Percentiles rank a stretch among this genome's conserved stretches.
Evolutionary conservation across 2,113 vertebrate genomes (phyloP).

Genomic region (Centropus unirufus): DNA sequence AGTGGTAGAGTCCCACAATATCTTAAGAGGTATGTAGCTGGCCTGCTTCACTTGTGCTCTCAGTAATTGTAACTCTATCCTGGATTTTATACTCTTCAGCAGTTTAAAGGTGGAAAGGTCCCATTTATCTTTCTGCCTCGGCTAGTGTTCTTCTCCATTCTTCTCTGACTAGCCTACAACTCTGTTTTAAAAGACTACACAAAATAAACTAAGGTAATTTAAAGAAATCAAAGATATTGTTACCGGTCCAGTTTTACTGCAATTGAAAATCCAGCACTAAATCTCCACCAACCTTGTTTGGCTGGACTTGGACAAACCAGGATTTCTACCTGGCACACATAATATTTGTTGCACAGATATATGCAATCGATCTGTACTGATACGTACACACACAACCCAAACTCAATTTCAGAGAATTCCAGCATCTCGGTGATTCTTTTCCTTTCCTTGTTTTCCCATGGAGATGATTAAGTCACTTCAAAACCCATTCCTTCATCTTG

Average conservation of each 20-base stretch:
- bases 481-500: constrained; percentile 13
- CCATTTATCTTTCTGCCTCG: neutral
- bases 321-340: constrained; percentile 23
- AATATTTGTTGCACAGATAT: constrained; percentile 56
- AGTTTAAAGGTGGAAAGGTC: neutral
- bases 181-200: neutral
- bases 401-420: neutral
- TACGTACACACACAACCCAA: neutral
- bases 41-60: neutral
- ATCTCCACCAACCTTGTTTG: neutral
- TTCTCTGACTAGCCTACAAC: neutral
- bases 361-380: constrained; percentile 19
- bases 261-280: constrained; percentile 9
- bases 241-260: neutral
- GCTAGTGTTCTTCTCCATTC: neutral
- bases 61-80: neutral
- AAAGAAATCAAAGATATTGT: neutral
- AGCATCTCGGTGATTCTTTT: constrained; percentile 29
- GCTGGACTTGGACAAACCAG: neutral
- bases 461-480: constrained; percentile 47
- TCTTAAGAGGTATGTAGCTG: neutral
- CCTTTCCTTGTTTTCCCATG: constrained; percentile 1
- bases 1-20: neutral
- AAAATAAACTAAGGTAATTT: neutral
- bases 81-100: neutral